Percentiles rank a stretch among this genome's conserved stretches.
Evolutionary conservation across 1,140 invertebrate genomes (phyloP).

Genomic region (Heterodera schachtii): DNA sequence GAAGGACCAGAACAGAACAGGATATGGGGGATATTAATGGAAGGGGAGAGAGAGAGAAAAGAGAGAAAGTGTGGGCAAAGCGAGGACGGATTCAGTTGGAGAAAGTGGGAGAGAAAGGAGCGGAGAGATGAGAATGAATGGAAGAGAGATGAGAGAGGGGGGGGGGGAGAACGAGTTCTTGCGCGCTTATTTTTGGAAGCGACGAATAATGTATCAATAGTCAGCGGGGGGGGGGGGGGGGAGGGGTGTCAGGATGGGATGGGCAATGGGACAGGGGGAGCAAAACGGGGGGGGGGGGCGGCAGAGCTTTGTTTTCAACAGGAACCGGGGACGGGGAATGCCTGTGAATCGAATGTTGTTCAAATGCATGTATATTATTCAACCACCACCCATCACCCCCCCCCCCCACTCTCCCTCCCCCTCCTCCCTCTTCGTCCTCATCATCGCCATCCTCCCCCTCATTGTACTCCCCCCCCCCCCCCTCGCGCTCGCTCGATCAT

Average conservation of each 20-base stretch:
- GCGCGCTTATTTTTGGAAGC: conserved; percentile 18
- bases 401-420: background rate
- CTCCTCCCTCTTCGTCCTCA: background rate
- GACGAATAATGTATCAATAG: background rate
- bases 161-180: conserved; percentile 1
- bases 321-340: background rate
- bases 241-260: background rate
- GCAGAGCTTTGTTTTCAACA: conserved; percentile 11
- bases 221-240: background rate
- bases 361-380: conserved; percentile 9
- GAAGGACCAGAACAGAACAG: conserved; percentile 17
- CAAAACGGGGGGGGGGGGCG: too few species aligned
- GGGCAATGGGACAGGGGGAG: background rate
- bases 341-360: background rate
- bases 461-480: background rate
- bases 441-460: background rate
- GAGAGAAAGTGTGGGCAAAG: conserved; percentile 9
- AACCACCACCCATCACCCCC: background rate
- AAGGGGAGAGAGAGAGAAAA: conserved; percentile 9
- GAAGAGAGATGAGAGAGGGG: background rate
- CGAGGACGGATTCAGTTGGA: background rate
- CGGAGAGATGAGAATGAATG: background rate
- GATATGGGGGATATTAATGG: conserved; percentile 14
- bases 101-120: background rate
- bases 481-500: background rate